These are phyloP conservation scores for Poecilia latipinna DNA, from an alignment of 2,113 vertebrate species.

Conservation along the genomic window DNA sequence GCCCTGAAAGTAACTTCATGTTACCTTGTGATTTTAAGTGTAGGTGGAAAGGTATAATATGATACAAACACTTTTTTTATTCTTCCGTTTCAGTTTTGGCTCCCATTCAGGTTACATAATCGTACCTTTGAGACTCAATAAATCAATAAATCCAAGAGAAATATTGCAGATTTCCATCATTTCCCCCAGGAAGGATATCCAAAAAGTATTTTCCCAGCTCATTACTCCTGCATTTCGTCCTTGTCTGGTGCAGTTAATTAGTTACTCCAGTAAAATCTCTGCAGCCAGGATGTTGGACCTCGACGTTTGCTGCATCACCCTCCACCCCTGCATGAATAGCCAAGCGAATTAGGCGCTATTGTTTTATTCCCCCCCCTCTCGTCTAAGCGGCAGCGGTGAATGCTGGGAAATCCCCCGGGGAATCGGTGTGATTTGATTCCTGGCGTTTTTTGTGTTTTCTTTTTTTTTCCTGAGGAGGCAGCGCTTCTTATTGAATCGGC, in stretches of 20 bases:
- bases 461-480: conserved; percentile 42
- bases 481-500: conserved; percentile 71
- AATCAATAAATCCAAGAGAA: conserved; percentile 38
- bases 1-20: neutral
- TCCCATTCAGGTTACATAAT: conserved; percentile 47
- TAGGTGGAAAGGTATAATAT: conserved; percentile 25
- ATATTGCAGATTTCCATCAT: conserved; percentile 18
- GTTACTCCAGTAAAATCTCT: conserved; percentile 26
- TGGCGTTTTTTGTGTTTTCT: neutral
- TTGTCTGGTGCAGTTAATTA: conserved; percentile 14
- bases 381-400: conserved; percentile 45
- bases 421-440: conserved; percentile 68
- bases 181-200: conserved; percentile 10
- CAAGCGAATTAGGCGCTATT: conserved; percentile 60
- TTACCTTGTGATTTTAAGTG: conserved; percentile 12
- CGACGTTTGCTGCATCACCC: conserved; percentile 18
- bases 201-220: neutral
- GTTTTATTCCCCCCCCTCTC: conserved; percentile 45
- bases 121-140: conserved; percentile 27
- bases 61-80: conserved; percentile 12
- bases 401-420: conserved; percentile 64
- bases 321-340: conserved; percentile 14
- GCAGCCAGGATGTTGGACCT: neutral
- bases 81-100: conserved; percentile 30
- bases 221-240: neutral